phyloP scores from a whole-genome alignment of 37 sponge, comb jelly and placozoan genomes.

The Beroe ovata region DNA sequence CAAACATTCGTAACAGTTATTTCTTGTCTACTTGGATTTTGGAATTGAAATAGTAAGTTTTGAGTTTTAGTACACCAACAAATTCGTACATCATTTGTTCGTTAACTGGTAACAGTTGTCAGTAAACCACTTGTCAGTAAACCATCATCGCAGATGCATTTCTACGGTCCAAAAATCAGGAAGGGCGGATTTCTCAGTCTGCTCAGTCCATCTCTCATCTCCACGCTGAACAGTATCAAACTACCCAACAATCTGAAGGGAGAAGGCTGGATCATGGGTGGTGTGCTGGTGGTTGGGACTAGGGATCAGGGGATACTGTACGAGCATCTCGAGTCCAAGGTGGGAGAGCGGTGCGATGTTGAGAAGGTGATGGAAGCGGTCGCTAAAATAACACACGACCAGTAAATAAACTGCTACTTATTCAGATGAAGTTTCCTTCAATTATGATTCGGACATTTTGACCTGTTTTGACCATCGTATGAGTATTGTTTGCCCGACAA shows the following conservation, averaged over 20 bases:
- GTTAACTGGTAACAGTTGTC: too few relatives aligned
- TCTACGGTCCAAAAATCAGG: conserved; percentile 19
- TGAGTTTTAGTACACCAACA: too few relatives aligned
- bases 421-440: too few relatives aligned
- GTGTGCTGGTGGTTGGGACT: conserved; percentile 45
- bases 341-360: conserved; percentile 8
- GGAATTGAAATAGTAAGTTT: too few relatives aligned
- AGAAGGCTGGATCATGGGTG: conserved; percentile 49
- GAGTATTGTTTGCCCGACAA: conserved; percentile 39
- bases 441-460: too few relatives aligned
- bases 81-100: too few relatives aligned
- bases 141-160: conserved; percentile 42
- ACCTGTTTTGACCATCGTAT: background rate
- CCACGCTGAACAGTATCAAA: background rate
- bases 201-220: background rate
- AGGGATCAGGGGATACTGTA: conserved; percentile 38
- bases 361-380: conserved; percentile 47
- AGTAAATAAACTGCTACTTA: too few relatives aligned
- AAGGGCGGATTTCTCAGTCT: background rate
- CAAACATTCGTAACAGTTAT: too few relatives aligned
- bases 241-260: conserved; percentile 8
- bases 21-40: too few relatives aligned
- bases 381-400: conserved; percentile 7
- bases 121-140: too few relatives aligned
- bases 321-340: conserved; percentile 13